Conservation (phyloP, 1,140 invertebrate genomes). For the Hormaphis cornu region DNA sequence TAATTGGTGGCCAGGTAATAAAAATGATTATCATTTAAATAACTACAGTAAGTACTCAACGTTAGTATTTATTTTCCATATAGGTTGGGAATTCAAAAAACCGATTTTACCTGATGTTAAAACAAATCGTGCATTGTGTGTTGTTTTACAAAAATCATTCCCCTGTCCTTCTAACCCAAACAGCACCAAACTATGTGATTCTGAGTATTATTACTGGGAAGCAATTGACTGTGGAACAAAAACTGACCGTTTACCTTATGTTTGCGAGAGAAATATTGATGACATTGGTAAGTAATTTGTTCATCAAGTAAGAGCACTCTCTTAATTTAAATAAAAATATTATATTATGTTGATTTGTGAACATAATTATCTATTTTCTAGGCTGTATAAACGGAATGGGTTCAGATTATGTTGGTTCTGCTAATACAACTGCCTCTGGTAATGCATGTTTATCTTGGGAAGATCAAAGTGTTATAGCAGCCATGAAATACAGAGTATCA, state of each 20-base stretch:
- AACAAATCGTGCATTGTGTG: slow-evolving; percentile 39
- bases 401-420: slow-evolving; percentile 46
- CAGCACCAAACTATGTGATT: slow-evolving; percentile 37
- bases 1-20: slow-evolving; percentile 45
- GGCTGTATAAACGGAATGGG: slow-evolving; percentile 48
- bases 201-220: slow-evolving; percentile 51
- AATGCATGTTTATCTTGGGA: slow-evolving; percentile 47
- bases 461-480: slow-evolving; percentile 41
- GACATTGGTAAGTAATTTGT: slow-evolving; percentile 44
- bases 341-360: neutral
- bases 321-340: neutral
- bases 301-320: neutral
- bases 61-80: slow-evolving; percentile 16
- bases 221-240: slow-evolving; percentile 45
- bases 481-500: slow-evolving; percentile 41
- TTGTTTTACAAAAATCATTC: slow-evolving; percentile 44
- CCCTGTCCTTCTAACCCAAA: slow-evolving; percentile 41
- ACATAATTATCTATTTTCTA: slow-evolving; percentile 37
- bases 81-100: slow-evolving; percentile 43
- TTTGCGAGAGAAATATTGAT: slow-evolving; percentile 47
- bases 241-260: slow-evolving; percentile 44
- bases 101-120: slow-evolving; percentile 36
- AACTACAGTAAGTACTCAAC: neutral
- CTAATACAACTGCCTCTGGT: slow-evolving; percentile 46
- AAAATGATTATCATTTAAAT: neutral